Evolutionary conservation across 2,797 vertebrate species (phyloP).

Genomic region (Myotis vivesi): DNA sequence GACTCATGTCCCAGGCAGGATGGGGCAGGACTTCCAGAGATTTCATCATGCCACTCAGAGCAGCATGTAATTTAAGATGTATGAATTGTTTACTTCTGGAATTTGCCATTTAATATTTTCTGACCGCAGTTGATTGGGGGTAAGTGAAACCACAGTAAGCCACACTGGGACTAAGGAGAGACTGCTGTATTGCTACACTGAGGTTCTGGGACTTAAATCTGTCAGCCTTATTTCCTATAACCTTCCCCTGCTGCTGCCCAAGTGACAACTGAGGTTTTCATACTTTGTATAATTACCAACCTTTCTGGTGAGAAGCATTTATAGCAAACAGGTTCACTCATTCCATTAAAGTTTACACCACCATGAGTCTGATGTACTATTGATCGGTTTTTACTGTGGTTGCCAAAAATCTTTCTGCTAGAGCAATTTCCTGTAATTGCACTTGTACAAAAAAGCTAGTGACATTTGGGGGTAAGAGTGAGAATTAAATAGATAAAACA

Average conservation of each 20-base stretch:
- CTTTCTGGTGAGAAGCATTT: conserved; percentile 69
- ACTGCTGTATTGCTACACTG: neutral
- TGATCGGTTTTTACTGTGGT: conserved; percentile 56
- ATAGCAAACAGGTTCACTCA: conserved; percentile 51
- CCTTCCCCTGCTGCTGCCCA: neutral
- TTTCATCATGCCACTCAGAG: neutral
- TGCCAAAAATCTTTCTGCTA: conserved; percentile 75
- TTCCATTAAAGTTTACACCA: conserved; percentile 74
- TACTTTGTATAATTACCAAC: conserved; percentile 65
- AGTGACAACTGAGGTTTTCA: conserved; percentile 50
- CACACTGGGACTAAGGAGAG: too few relatives aligned
- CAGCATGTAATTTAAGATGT: too few relatives aligned
- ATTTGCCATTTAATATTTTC: neutral
- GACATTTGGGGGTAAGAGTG: neutral
- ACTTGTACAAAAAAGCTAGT: neutral
- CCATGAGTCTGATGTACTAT: conserved; percentile 65
- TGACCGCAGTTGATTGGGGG: neutral
- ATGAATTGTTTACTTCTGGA: neutral
- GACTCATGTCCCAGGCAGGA: neutral
- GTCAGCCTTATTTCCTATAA: neutral
- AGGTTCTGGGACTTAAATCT: neutral
- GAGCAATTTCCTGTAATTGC: conserved; percentile 71
- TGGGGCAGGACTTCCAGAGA: neutral
- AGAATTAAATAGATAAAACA: conserved; percentile 59
- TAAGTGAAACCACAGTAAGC: neutral